Evolutionary conservation across 1,140 invertebrate genomes (phyloP).

Genomic region (Panagrolaimus sp.): DNA sequence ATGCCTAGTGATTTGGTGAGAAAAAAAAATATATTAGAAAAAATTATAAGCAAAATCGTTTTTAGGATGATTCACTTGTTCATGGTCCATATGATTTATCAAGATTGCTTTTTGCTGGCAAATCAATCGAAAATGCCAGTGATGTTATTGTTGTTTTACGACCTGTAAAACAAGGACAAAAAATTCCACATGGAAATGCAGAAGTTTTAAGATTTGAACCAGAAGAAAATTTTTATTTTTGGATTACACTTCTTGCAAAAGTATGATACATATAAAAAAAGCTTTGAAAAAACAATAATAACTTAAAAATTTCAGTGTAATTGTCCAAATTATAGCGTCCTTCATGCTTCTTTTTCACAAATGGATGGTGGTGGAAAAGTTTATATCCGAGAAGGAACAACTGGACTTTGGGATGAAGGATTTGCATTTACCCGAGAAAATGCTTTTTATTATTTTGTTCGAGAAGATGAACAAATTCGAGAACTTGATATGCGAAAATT

Average conservation of each 20-base stretch:
- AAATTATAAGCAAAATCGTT: conserved; percentile 31
- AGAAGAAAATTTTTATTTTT: conserved; percentile 38
- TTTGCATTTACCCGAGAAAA: conserved; percentile 40
- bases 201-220: conserved; percentile 31
- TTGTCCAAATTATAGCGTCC: conserved; percentile 16
- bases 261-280: no score
- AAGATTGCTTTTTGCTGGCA: conserved; percentile 30
- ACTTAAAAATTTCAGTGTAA: conserved; percentile 9
- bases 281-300: no score
- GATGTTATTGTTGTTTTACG: conserved; percentile 27
- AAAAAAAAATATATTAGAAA: conserved; percentile 36
- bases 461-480: conserved; percentile 25
- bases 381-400: conserved; percentile 39
- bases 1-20: neutral
- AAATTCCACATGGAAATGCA: conserved; percentile 2
- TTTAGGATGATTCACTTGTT: conserved; percentile 33
- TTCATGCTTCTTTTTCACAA: conserved; percentile 17
- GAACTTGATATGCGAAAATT: conserved; percentile 33
- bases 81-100: conserved; percentile 40
- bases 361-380: conserved; percentile 33
- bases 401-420: conserved; percentile 38
- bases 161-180: conserved; percentile 24
- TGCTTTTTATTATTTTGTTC: conserved; percentile 34
- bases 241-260: conserved; percentile 37
- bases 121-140: conserved; percentile 22